Percentiles rank a stretch among this genome's conserved stretches.
These are phyloP conservation scores for Taxidea taxus DNA, from an alignment of 2,113 vertebrate genomes.

Conservation along the genomic window DNA sequence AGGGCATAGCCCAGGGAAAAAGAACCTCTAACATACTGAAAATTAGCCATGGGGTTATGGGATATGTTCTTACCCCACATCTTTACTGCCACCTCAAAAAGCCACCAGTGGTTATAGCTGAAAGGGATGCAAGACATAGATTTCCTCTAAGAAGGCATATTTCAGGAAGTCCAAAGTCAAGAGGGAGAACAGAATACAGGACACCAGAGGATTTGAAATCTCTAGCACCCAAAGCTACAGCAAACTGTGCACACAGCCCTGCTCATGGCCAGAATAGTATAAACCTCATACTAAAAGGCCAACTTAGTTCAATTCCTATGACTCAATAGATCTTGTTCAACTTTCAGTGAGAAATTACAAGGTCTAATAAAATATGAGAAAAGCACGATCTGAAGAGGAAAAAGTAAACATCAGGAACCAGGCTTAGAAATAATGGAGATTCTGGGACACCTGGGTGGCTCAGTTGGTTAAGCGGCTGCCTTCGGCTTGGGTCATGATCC, in stretches of 20 bases:
- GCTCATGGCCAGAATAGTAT: neutral
- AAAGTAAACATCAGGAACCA: neutral
- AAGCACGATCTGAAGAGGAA: neutral
- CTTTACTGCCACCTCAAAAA: neutral
- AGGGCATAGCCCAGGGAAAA: neutral
- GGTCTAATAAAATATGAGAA: neutral
- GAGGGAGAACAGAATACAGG: neutral
- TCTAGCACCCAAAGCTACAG: neutral
- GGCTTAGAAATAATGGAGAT: neutral
- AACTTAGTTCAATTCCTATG: neutral
- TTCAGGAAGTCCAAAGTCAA: neutral
- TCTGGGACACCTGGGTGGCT: too few relatives aligned
- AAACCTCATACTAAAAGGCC: neutral
- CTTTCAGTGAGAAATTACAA: neutral
- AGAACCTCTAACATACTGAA: neutral
- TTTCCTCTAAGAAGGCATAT: neutral
- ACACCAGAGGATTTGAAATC: neutral
- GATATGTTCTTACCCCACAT: neutral
- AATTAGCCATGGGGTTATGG: neutral
- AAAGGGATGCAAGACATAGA: neutral
- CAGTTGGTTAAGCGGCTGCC: too few relatives aligned
- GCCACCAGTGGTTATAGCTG: neutral
- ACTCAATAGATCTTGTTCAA: too few relatives aligned
- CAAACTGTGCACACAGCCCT: neutral
- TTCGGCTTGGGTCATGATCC: too few relatives aligned